A percentile compares a stretch with the other conserved stretches of the same genome.
These are phyloP conservation scores for Saxicola maurus DNA, from an alignment of 2,797 vertebrate species.

Conservation along the genomic window DNA sequence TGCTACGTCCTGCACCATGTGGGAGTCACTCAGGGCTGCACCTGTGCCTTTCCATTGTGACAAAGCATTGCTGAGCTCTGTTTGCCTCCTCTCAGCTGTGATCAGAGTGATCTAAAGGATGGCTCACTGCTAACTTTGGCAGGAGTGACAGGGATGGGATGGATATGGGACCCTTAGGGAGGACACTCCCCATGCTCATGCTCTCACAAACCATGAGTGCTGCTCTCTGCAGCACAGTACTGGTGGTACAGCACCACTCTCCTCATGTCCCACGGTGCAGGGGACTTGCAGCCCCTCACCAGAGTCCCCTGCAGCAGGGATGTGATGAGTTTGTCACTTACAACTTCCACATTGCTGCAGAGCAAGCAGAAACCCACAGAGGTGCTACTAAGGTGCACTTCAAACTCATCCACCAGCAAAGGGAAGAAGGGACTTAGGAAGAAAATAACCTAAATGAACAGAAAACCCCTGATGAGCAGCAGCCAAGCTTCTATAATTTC, in stretches of 20 bases:
- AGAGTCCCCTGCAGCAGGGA: neutral
- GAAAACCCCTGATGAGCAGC: neutral
- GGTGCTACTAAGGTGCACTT: neutral
- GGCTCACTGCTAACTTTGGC: rapidly evolving
- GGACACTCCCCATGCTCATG: rapidly evolving
- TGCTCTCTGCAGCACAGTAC: neutral
- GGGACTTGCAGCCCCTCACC: neutral
- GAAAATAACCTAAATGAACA: neutral
- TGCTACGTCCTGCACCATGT: rapidly evolving
- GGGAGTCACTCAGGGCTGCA: neutral
- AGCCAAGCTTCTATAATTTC: neutral
- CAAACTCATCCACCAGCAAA: neutral
- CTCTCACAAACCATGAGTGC: neutral
- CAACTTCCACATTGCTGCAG: neutral
- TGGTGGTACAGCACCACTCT: neutral
- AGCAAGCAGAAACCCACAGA: neutral
- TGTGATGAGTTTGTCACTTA: neutral
- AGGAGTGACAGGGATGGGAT: rapidly evolving
- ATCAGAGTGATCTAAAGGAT: neutral
- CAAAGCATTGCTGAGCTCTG: neutral
- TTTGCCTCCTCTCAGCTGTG: no score
- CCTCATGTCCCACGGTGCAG: neutral
- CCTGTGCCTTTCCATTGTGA: neutral
- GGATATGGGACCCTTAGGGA: neutral
- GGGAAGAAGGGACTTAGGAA: neutral